phyloP scores from a whole-genome alignment of 1,140 invertebrate species.

The Camponotus floridanus region DNA sequence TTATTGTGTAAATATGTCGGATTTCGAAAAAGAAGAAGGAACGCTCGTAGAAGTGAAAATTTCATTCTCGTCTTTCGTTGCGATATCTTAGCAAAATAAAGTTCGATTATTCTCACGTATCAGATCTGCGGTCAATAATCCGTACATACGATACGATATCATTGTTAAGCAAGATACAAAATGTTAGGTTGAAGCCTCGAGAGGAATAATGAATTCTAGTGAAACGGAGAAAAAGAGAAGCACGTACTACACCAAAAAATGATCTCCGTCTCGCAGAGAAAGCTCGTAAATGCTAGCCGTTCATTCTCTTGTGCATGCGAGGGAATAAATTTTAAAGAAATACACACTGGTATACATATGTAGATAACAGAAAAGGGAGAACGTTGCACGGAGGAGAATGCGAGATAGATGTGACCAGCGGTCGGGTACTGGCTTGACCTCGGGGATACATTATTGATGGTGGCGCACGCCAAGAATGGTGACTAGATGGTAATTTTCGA shows the following conservation, averaged over 20 bases:
- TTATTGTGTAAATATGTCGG: conserved; percentile 55
- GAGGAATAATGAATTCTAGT: conserved; percentile 2
- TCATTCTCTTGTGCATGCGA: conserved; percentile 16
- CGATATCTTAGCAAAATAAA: neutral
- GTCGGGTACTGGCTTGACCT: conserved; percentile 55
- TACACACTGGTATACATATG: conserved; percentile 31
- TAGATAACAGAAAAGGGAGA: conserved; percentile 38
- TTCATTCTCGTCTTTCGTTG: neutral
- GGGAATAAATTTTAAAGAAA: conserved; percentile 57
- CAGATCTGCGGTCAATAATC: neutral
- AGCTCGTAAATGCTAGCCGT: conserved; percentile 36
- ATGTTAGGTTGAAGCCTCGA: neutral
- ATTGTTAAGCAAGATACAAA: neutral
- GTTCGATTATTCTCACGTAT: neutral
- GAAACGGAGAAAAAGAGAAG: neutral
- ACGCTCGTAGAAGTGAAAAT: neutral
- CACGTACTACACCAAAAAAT: conserved; percentile 15
- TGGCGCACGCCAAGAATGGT: conserved; percentile 67
- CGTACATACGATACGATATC: neutral
- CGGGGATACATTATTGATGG: conserved; percentile 72
- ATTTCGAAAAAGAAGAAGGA: neutral
- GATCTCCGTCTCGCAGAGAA: conserved; percentile 25
- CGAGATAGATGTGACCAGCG: conserved; percentile 57
- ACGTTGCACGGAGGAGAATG: conserved; percentile 39
- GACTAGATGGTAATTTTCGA: conserved; percentile 75